Base-by-base conservation (phyloP, 1,140 invertebrate genomes). In the Alviniconcha marisindica region DNA sequence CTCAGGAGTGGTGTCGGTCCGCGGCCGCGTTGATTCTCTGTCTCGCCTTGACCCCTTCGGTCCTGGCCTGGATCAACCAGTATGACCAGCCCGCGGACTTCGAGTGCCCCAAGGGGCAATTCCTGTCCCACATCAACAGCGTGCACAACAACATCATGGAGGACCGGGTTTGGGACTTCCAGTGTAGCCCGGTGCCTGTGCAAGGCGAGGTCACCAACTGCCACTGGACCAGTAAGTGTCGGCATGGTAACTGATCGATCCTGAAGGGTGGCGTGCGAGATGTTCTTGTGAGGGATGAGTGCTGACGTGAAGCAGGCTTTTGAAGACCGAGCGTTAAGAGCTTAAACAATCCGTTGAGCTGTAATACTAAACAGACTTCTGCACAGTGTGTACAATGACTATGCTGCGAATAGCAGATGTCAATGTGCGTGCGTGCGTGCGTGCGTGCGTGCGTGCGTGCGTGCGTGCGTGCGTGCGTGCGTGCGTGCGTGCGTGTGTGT, bases 141-240 rank as follows among this genome's bases (percentile, higher is more conserved):
- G 28, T 73, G 38, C 76, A 85, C 71, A 51, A 83, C 81, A 85
- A 85, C 80, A n/a, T 81, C 28, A 36, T 63, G 21, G 84, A 85
- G 77, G 84, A 85, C 77, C 54, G 84, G n/a, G 66, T 80, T 0
- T 85, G 81, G 81, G 76, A 85, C 69, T 80, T 83, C n/a, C 28
- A 21, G 21, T 85, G 84, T 51, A 12, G 40, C 5, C 7, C 38
- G 0, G 4, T 56, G 1, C 84, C 77, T 4, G 44, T 48, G 5
- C 21, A 31, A 7, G 77, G 40, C 7, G 48, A 38, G 36, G 24
- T 7, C 3, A 31, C 78, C 21, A 36, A 28, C 44, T 85, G 84
- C 69, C 54, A 73, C 10, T 85, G 84, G 84, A 85, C 66, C 69
- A 40, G 73, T 76, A 31, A 48, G 44, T 76, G 40, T 48, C 18